Percentiles rank a stretch among this genome's conserved stretches.
phyloP scores from a whole-genome alignment of 1,140 invertebrate genomes.

The Amyelois transitella region DNA sequence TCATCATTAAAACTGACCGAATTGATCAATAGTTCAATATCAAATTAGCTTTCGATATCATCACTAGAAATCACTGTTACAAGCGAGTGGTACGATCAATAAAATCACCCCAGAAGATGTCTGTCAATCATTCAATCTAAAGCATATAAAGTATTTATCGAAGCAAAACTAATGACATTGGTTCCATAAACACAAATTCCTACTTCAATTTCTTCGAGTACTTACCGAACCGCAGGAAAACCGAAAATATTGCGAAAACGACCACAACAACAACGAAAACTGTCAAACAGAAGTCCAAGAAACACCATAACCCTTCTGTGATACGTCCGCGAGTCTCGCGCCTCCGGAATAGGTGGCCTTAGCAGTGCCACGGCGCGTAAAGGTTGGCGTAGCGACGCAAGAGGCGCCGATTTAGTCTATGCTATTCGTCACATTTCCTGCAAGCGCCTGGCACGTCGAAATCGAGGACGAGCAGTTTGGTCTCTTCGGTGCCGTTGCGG shows the following conservation, averaged over 20 bases:
- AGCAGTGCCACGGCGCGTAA: slow-evolving; percentile 65
- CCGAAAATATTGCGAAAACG: neutral
- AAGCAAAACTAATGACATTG: no score
- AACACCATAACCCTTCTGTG: neutral
- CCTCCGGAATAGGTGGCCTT: slow-evolving; percentile 7
- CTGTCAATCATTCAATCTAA: no score
- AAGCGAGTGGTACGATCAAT: no score
- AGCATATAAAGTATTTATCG: neutral
- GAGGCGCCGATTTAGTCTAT: slow-evolving; percentile 63
- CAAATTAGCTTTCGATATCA: no score
- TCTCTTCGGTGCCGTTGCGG: slow-evolving; percentile 98
- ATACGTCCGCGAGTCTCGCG: slow-evolving; percentile 3
- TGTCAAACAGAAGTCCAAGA: neutral
- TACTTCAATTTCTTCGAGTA: neutral
- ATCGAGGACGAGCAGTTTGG: slow-evolving; percentile 97
- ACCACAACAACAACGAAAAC: neutral
- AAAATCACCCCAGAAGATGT: no score
- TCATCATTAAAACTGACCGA: no score
- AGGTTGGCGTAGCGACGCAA: slow-evolving; percentile 63
- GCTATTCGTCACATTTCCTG: slow-evolving; percentile 74
- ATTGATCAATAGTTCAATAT: no score
- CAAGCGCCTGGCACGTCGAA: slow-evolving; percentile 90
- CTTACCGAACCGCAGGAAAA: neutral
- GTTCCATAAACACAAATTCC: no score
- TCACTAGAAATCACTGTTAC: no score